Conservation (phyloP, 1,140 invertebrate species). For the Leptonema lineaticorne region DNA sequence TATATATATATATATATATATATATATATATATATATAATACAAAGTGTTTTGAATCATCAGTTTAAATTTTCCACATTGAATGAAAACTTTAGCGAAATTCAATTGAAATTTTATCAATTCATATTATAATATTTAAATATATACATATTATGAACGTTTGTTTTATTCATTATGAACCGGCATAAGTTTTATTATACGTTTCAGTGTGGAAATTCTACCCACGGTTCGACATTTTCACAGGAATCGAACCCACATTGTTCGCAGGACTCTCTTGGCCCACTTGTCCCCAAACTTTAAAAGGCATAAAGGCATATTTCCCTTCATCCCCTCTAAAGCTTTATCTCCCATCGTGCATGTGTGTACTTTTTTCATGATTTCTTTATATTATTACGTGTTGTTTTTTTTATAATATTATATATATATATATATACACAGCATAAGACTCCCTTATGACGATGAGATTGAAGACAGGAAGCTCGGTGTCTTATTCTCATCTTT, state of each 20-base stretch:
- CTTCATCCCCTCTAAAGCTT: neutral
- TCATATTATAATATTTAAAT: no score
- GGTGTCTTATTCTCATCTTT: conserved; percentile 38
- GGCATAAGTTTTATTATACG: no score
- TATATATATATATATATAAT: no score
- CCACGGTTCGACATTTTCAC: neutral
- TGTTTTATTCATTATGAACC: no score
- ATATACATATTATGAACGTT: no score
- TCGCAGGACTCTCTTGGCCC: conserved; percentile 22
- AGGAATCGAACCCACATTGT: conserved; percentile 4
- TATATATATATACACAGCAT: conserved; percentile 11
- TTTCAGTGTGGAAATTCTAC: no score
- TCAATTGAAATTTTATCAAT: no score
- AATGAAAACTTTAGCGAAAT: no score
- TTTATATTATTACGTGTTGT: conserved; percentile 22
- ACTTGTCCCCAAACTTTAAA: conserved; percentile 40
- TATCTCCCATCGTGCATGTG: neutral
- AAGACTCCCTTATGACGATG: conserved; percentile 27
- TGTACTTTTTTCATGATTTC: neutral
- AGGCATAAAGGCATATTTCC: conserved; percentile 41
- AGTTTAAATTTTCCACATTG: no score
- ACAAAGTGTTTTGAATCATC: no score
- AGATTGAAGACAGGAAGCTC: conserved; percentile 35
- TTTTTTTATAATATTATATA: conserved; percentile 25
- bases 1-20: no score